These are phyloP conservation scores for Drosophila yooni DNA, from an alignment of 2,888 invertebrate genomes.

Conservation along the genomic window DNA sequence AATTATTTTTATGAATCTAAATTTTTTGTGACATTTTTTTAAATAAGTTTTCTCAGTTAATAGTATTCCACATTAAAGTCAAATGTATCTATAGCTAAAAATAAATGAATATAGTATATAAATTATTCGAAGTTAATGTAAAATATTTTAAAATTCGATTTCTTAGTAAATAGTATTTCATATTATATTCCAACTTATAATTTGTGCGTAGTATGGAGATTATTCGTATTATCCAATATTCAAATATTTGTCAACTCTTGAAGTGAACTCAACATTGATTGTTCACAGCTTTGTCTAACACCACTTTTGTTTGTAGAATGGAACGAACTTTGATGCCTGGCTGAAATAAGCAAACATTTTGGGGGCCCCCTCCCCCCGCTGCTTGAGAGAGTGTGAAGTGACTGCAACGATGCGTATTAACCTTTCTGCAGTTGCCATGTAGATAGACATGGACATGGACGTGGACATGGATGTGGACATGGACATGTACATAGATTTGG, in stretches of 20 bases:
- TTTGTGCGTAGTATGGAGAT: background rate
- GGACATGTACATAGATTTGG: slow-evolving; percentile 9
- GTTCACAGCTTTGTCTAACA: background rate
- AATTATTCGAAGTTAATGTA: background rate
- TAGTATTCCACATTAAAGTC: too few relatives aligned
- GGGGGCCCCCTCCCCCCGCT: background rate
- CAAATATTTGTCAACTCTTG: slow-evolving; percentile 18
- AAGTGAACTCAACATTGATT: slow-evolving; percentile 6
- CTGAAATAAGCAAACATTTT: slow-evolving; percentile 65
- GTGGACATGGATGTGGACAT: background rate
- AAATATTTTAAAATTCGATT: background rate
- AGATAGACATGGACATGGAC: slow-evolving; percentile 13
- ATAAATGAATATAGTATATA: too few relatives aligned
- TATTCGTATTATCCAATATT: background rate
- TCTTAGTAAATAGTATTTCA: background rate
- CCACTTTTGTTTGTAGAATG: slow-evolving; percentile 60
- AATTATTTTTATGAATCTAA: background rate
- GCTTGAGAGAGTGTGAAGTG: slow-evolving; percentile 37
- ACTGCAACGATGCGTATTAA: slow-evolving; percentile 45
- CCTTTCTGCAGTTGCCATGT: slow-evolving; percentile 58
- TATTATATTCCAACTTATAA: background rate
- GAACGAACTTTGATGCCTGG: slow-evolving; percentile 57
- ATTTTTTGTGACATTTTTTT: too few relatives aligned
- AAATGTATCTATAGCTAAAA: too few relatives aligned
- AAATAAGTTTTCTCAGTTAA: too few relatives aligned